A percentile compares a stretch with the other conserved stretches of the same genome.
Evolutionary conservation across 1,140 invertebrate genomes (phyloP).

Genomic region (Trissolcus basalis): DNA sequence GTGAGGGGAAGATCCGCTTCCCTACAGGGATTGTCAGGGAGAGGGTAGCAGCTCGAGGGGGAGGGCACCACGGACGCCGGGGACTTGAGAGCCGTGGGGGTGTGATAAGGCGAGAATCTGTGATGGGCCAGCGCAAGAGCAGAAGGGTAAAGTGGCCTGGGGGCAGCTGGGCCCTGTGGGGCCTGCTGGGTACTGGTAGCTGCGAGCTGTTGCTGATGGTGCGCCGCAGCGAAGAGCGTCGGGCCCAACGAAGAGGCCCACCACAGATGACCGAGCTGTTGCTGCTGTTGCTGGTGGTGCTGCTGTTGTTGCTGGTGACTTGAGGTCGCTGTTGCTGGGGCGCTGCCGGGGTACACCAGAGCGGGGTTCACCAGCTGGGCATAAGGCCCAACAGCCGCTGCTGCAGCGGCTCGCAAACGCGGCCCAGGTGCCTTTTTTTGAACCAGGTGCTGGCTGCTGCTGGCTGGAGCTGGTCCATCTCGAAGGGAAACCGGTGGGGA

Average conservation of each 20-base stretch:
- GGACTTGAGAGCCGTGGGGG: constrained; percentile 64
- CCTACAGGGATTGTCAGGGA: constrained; percentile 70
- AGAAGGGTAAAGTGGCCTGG: constrained; percentile 74
- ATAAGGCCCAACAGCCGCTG: constrained; percentile 77
- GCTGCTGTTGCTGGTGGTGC: constrained; percentile 67
- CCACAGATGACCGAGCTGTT: constrained; percentile 71
- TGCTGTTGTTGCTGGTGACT: constrained; percentile 64
- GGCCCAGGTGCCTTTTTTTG: constrained; percentile 84
- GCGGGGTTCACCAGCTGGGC: constrained; percentile 75
- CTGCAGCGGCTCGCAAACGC: constrained; percentile 82
- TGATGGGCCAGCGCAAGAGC: constrained; percentile 71
- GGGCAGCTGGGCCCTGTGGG: constrained; percentile 69
- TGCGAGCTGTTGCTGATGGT: constrained; percentile 68
- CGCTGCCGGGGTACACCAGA: constrained; percentile 70
- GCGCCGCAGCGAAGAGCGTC: constrained; percentile 72
- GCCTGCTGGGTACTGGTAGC: constrained; percentile 65
- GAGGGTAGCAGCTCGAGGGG: constrained; percentile 71
- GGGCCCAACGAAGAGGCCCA: constrained; percentile 74
- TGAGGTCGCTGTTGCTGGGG: constrained; percentile 63
- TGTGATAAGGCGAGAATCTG: constrained; percentile 75
- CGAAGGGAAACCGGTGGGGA: constrained; percentile 83
- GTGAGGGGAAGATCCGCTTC: constrained; percentile 73
- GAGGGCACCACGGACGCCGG: constrained; percentile 63
- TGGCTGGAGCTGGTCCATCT: constrained; percentile 80
- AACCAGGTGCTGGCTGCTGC: constrained; percentile 80